phyloP scores from a whole-genome alignment of 2,113 vertebrate genomes.

The Tragelaphus scriptus region DNA sequence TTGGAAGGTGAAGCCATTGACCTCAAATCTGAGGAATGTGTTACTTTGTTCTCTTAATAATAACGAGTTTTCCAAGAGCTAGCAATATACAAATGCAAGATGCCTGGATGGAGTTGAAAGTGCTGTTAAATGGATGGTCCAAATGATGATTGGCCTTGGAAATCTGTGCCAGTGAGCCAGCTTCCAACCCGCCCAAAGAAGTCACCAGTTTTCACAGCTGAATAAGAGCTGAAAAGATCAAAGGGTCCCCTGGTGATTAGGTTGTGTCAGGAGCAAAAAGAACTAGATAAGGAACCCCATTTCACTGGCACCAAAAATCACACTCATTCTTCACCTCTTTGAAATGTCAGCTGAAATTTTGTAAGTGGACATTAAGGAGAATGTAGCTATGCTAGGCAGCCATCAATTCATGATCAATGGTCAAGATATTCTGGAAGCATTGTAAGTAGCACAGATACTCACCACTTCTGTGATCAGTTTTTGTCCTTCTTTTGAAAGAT shows the following conservation, averaged over 20 bases:
- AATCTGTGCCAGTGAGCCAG: not conserved
- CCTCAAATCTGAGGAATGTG: constrained; percentile 27
- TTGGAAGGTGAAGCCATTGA: constrained; percentile 37
- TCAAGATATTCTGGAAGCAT: not conserved
- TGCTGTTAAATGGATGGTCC: not conserved
- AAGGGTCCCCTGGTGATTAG: not conserved
- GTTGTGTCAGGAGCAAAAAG: not conserved
- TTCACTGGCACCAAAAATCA: not conserved
- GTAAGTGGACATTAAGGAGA: not conserved
- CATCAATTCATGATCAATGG: not conserved
- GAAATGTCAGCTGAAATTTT: constrained; percentile 3
- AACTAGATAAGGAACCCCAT: not conserved
- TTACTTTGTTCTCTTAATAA: constrained; percentile 38
- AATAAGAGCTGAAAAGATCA: not conserved
- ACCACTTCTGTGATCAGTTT: not conserved
- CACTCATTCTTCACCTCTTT: not conserved
- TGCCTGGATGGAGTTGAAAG: not conserved
- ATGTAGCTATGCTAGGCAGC: not conserved
- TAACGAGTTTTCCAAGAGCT: not conserved
- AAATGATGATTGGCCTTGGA: constrained; percentile 10
- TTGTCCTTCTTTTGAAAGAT: not conserved
- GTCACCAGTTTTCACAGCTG: not conserved
- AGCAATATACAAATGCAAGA: constrained; percentile 24
- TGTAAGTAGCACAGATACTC: not conserved
- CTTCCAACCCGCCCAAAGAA: not conserved